Evolutionary conservation across 2,113 vertebrate genomes (phyloP), one percentile per base, ranked within the genome.

Genomic region (Drymodes brunneopygia): DNA sequence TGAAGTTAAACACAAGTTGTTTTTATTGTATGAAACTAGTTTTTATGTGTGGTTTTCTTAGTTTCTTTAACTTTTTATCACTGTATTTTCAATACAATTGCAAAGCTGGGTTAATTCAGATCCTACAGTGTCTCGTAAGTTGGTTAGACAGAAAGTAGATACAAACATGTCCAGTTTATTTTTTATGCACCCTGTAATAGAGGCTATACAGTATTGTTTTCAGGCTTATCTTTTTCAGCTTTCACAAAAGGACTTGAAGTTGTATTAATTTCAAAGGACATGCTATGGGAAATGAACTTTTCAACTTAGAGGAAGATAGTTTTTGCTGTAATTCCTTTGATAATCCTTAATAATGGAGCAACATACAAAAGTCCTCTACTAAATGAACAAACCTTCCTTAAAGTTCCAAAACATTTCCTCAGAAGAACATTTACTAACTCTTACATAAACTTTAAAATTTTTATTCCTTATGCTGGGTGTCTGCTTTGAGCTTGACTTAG

Each of bases 401-500:
- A 86, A 95, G 91, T 92, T 93, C 69, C 94, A 97, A 97, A 89
- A 42, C 50, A 85, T 58, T 94, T 81, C 75, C 93, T 97, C 83
- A 96, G 91, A 96, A 97, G 97, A 88, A 93, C 97, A 93, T 95
- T 94, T 95, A 95, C 94, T 95, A 97, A 93, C 60, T 92, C 80
- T 86, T 87, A 95, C 82, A 90, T 89, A 97, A 96, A 96, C 81
- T 90, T 67, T 92, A 73, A 74, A 50, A 44, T 94, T 94, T 90
- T 86, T 83, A 13, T 95, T 95, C 96, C 97, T 97, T 95, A 87
- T 95, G 78, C 85, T 86, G 40, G 79, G 36, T 90, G 72, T 87
- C 97, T 96, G 84, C 95, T 97, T 98, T 97, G 97, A 98, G 96
- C 93, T 85, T 93, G 38, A 82, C 86, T 95, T 93, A 92, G 82